phyloP scores from a whole-genome alignment of 2,113 vertebrate species.

The Hyaena hyaena region DNA sequence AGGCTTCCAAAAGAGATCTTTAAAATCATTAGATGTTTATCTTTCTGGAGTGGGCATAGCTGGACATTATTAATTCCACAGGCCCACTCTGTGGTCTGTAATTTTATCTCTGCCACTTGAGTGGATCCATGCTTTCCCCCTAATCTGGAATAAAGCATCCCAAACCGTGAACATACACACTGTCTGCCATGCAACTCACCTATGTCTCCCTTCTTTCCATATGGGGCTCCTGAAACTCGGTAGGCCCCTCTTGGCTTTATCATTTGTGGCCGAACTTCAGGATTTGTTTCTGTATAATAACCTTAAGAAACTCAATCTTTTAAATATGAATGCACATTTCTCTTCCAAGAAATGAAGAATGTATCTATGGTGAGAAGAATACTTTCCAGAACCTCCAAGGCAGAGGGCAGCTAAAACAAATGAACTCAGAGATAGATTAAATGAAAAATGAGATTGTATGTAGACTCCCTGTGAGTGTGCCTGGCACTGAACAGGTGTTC shows the following conservation, averaged over 20 bases:
- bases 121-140: not conserved
- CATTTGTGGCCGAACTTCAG: not conserved
- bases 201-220: not conserved
- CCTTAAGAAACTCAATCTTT: not conserved
- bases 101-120: not conserved
- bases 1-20: not conserved
- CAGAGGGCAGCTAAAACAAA: not conserved
- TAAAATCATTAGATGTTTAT: not conserved
- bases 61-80: not conserved
- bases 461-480: not conserved
- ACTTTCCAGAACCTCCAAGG: not conserved
- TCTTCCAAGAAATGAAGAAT: not conserved
- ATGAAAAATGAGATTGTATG: not conserved
- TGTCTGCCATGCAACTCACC: not conserved
- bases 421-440: not conserved
- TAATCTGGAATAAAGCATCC: not conserved
- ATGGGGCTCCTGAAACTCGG: not conserved
- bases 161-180: not conserved
- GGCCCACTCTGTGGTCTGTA: accelerated
- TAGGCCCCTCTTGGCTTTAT: not conserved
- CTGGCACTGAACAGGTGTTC: not conserved
- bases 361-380: not conserved
- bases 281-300: not conserved
- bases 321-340: not conserved
- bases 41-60: not conserved